These are phyloP conservation scores for Marisa cornuarietis DNA, from an alignment of 1,140 invertebrate species.

Conservation along the genomic window DNA sequence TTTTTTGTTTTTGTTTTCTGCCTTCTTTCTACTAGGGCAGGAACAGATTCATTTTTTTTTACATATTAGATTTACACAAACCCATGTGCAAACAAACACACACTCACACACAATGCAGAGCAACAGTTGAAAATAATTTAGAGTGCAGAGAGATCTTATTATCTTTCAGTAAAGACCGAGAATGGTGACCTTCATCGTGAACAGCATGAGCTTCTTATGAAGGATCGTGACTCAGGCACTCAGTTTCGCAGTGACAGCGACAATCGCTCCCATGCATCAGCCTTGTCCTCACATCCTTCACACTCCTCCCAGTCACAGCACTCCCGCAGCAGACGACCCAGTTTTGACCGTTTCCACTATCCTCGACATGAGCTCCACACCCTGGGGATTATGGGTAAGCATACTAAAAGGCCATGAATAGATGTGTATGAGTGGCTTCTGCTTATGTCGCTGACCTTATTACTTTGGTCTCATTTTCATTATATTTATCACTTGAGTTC, in stretches of 20 bases:
- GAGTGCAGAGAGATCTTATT: no score
- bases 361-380: slow-evolving; percentile 80
- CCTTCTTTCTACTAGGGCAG: not conserved
- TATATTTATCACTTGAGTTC: not conserved
- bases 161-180: slow-evolving; percentile 53
- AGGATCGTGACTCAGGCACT: slow-evolving; percentile 53
- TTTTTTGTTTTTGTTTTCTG: not conserved
- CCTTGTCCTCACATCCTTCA: slow-evolving; percentile 59
- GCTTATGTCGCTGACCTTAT: no score
- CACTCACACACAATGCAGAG: not conserved
- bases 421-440: not conserved
- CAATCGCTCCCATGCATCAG: slow-evolving; percentile 78
- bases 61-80: not conserved
- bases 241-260: slow-evolving; percentile 73
- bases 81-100: not conserved
- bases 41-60: not conserved
- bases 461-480: not conserved
- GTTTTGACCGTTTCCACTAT: slow-evolving; percentile 80
- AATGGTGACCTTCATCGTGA: slow-evolving; percentile 72
- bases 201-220: slow-evolving; percentile 60
- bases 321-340: slow-evolving; percentile 71
- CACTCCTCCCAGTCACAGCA: slow-evolving; percentile 62
- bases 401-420: not conserved
- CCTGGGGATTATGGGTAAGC: slow-evolving; percentile 78
- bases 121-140: no score